Evolutionary conservation across 2,888 invertebrate genomes (phyloP), one percentile per base, ranked within the genome.

Genomic region (Chaetogeoica ovagalla): DNA sequence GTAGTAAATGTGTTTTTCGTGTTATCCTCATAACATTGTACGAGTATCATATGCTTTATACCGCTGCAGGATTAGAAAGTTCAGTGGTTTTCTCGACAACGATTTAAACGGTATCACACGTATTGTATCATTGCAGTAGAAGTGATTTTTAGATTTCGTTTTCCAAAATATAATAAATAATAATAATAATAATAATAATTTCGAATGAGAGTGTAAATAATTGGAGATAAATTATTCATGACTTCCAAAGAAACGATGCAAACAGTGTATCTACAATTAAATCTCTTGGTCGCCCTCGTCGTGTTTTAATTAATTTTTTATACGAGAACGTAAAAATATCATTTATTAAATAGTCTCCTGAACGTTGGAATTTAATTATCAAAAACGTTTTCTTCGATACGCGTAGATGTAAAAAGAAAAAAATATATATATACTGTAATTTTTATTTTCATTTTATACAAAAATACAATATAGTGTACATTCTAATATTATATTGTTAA

Each of bases 1-100:
- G 55, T 55, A 59, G n/a, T 13, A 71, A 59, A 71, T 59, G 71
- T 55, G 71, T 71, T 71, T 71, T 71, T 23, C 39, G 57, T 59
- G 59, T 69, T 17, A 57, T 71, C 55, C 55, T 37, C 71, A 2
- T n/a, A n/a, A 39, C 39, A 43, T 59, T 37, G n/a, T 37, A 39
- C 23, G 30, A 30, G 9, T 43, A 43, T 43, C 43, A 9, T 43
- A 9, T 43, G 6, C 7, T 9, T 7, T 43, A 3, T 39, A 59
- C 71, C 17, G 69, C 30, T 62, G 30, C 37, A n/a, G 23, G 23
- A 68, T 23, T 23, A 65, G 19, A 21, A 19, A 68, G 52, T 23
- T 52, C 68, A 30, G 68, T 68, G 23, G 52, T 30, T 43, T 43
- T 48, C 19, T 19, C 19, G 52, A 48, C 48, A 69, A 69, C 52